Base-by-base conservation (phyloP, 2,888 invertebrate species). In the Ornithoptera priamus region DNA sequence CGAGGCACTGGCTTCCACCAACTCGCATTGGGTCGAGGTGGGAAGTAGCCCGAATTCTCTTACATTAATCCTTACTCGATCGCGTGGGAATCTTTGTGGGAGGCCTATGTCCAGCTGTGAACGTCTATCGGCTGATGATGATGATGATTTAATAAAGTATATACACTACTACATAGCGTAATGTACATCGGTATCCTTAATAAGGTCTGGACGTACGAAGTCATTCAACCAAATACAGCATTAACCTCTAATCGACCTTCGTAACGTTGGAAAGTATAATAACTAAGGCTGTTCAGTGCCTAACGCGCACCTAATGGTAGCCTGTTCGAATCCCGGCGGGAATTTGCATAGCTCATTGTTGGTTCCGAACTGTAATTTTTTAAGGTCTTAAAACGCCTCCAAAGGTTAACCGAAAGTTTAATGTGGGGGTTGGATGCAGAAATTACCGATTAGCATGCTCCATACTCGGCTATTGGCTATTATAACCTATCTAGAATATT, bases 281-380 rank as follows among this genome's bases (percentile, higher is more conserved):
- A 84, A 84, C 63, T 74, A 77, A 62, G 78, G 60, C 80, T 77
- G 80, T 75, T 79, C 79, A 80, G 77, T 79, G 75, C 82, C 85
- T 85, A 85, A 86, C 75, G 79, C 79, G 80, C 82, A 79, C 79
- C 83, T 89, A 88, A 89, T 87, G 77, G 81, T 80, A 84, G 79
- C 75, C 78, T 77, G 81, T 83, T 85, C 80, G 83, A 80, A 77
- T 81, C 82, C 79, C 77, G 74, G 71, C 72, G 71, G 67, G 77
- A 83, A 92, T 92, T 92, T 85, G 89, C 92, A 92, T 92, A 87
- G 78, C 81, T 90, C 89, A 92, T 92, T 90, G 87, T 85, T 81
- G 87, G 90, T 84, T 90, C 74, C 77, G 75, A 76, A 76, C 80
- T 72, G 80, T 82, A 87, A 90, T 90, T 88, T 88, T 83, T 81